Conservation (phyloP, 2,888 invertebrate species). For the Aphodius sticticus region DNA sequence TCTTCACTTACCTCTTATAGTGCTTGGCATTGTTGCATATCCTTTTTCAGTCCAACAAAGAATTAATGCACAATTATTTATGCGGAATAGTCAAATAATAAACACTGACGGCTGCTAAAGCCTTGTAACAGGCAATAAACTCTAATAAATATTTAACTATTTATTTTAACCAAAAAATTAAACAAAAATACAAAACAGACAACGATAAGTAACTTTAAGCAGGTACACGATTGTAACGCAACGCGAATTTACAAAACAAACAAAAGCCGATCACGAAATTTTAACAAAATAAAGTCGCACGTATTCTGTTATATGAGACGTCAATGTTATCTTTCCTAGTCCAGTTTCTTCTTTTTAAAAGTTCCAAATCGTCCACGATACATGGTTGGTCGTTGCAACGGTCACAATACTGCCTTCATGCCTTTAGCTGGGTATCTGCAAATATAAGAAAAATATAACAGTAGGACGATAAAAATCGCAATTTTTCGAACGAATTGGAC, state of each 20-base stretch:
- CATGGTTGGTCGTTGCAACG: slow-evolving; percentile 47
- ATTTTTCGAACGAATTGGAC: background rate
- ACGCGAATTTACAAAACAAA: background rate
- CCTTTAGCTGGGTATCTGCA: slow-evolving; percentile 22
- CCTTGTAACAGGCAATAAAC: background rate
- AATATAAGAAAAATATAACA: slow-evolving; percentile 23
- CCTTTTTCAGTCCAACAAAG: slow-evolving; percentile 42
- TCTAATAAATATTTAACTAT: background rate
- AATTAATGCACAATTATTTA: slow-evolving; percentile 29
- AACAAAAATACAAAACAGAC: background rate
- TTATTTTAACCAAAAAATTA: background rate
- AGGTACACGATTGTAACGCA: no score
- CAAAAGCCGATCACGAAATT: background rate
- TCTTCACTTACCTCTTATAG: slow-evolving; percentile 59
- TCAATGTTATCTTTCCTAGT: slow-evolving; percentile 7
- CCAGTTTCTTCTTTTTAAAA: slow-evolving; percentile 56
- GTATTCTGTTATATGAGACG: background rate
- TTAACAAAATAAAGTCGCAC: background rate
- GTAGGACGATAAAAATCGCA: slow-evolving; percentile 8
- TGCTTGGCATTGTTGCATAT: slow-evolving; percentile 60
- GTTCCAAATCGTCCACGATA: slow-evolving; percentile 53
- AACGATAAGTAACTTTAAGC: background rate
- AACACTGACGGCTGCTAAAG: background rate
- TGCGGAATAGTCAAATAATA: slow-evolving; percentile 31
- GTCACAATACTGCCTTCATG: slow-evolving; percentile 39